A percentile compares a stretch with the other conserved stretches of the same genome.
Conservation (phyloP, 1,140 invertebrate species). For the Papilio aristodemus region DNA sequence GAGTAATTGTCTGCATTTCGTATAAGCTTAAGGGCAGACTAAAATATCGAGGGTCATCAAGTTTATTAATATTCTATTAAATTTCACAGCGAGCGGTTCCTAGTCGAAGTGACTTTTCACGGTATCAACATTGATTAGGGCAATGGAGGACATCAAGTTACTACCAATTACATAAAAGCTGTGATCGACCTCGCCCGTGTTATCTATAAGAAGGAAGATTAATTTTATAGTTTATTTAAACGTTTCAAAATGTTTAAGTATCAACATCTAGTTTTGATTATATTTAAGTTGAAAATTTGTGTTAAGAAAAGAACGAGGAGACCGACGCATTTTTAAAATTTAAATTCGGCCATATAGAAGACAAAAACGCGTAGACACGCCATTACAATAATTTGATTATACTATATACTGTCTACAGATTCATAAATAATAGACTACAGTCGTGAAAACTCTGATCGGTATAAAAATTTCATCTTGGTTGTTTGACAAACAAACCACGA, state of each 20-base stretch:
- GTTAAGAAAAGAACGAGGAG: too few species aligned
- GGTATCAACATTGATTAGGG: constrained; percentile 17
- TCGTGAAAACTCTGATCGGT: background rate
- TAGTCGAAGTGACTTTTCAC: constrained; percentile 22
- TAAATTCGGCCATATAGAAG: background rate
- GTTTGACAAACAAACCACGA: too few species aligned
- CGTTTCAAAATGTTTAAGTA: background rate
- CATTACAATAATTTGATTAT: background rate
- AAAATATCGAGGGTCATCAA: constrained; percentile 25
- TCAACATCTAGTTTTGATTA: background rate
- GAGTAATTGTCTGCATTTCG: too few species aligned
- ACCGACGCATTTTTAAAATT: background rate
- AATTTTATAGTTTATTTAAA: background rate
- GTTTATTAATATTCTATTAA: constrained; percentile 29
- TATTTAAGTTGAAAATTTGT: too few species aligned
- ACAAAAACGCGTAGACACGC: background rate
- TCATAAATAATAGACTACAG: constrained; percentile 10
- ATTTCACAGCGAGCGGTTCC: constrained; percentile 17
- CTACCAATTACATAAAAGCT: background rate
- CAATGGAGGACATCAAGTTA: constrained; percentile 22
- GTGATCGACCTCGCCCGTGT: constrained; percentile 13
- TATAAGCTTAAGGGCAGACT: background rate
- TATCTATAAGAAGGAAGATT: background rate
- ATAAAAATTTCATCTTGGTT: background rate
- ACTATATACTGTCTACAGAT: background rate